Evolutionary conservation across 2,113 vertebrate genomes (phyloP).

Genomic region (Suncus etruscus): DNA sequence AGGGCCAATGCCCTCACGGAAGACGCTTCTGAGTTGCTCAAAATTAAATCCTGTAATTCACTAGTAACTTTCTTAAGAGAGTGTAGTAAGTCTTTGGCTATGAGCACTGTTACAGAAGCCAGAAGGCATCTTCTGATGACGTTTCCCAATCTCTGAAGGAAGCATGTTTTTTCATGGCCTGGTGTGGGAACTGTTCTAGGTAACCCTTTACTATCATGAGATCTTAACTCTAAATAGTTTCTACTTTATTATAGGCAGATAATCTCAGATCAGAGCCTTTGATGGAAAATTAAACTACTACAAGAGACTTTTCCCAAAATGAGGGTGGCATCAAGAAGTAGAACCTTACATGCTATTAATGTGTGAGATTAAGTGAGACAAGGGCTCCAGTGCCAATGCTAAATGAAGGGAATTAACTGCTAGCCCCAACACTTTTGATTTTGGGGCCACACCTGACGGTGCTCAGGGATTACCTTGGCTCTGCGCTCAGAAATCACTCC

Average conservation of each 20-base stretch:
- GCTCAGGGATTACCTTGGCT: too few species aligned
- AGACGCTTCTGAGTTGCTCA: background rate
- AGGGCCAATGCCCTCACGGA: background rate
- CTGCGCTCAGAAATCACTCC: too few species aligned
- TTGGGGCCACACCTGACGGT: too few species aligned
- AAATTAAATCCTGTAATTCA: background rate
- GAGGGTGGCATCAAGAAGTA: background rate
- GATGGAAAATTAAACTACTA: conserved; percentile 15
- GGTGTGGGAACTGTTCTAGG: background rate
- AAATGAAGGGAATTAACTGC: background rate
- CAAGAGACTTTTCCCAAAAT: conserved; percentile 15
- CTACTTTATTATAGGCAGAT: conserved; percentile 2
- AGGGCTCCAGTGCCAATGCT: background rate
- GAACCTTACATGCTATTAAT: background rate
- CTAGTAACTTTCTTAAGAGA: background rate
- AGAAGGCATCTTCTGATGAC: background rate
- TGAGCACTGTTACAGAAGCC: background rate
- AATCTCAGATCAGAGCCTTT: conserved; percentile 25
- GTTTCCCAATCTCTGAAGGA: background rate
- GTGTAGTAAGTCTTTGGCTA: background rate
- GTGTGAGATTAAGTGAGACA: background rate
- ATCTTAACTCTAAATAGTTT: conserved; percentile 15
- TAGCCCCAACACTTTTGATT: too few species aligned
- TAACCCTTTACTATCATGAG: background rate
- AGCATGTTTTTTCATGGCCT: background rate